Conservation (phyloP, 2,113 vertebrate species). For the Arenaria interpres region DNA sequence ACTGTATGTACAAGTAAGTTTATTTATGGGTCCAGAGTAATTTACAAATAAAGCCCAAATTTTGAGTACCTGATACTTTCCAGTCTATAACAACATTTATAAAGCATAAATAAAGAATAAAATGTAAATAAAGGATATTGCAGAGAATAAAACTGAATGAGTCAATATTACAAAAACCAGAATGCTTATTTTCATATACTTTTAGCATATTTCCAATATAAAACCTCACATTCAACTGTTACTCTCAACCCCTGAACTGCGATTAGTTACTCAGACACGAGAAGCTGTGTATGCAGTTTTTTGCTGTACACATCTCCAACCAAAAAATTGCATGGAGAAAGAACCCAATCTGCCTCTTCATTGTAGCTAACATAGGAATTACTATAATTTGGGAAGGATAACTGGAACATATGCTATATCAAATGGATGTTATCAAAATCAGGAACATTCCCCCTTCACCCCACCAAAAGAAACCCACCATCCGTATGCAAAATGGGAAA, state of each 20-base stretch:
- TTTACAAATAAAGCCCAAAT: neutral
- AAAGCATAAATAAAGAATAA: neutral
- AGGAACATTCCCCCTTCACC: neutral
- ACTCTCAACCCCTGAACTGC: neutral
- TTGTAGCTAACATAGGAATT: neutral
- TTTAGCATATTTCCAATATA: neutral
- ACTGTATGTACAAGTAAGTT: neutral
- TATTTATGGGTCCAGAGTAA: neutral
- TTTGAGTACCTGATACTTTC: neutral
- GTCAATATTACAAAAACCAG: neutral
- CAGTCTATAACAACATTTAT: neutral
- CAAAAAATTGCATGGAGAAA: neutral
- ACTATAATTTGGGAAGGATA: neutral
- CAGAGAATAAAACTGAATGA: neutral
- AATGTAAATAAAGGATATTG: neutral
- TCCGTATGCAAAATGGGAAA: neutral
- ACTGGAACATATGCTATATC: neutral
- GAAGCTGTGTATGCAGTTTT: neutral
- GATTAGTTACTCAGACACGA: neutral
- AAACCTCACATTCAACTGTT: neutral
- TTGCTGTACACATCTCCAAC: neutral
- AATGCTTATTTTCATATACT: neutral
- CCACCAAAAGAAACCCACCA: neutral
- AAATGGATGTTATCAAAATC: neutral
- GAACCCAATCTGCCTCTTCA: neutral